Evolutionary conservation across 2,888 invertebrate species (phyloP).

Genomic region (Zonitis immaculata): DNA sequence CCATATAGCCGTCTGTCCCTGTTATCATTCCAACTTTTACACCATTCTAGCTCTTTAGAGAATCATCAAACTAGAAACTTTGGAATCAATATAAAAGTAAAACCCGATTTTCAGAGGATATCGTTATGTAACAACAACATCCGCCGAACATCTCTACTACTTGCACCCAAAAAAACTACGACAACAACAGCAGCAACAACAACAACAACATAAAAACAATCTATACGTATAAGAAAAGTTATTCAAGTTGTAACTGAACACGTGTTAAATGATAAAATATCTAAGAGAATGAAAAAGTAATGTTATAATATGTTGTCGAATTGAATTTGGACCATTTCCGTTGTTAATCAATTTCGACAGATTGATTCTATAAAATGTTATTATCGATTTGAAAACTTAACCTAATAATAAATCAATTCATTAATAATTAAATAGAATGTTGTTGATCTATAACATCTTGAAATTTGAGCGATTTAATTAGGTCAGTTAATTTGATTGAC

Average conservation of each 20-base stretch:
- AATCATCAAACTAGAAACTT: constrained; percentile 46
- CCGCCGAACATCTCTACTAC: constrained; percentile 10
- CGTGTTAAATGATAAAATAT: constrained; percentile 11
- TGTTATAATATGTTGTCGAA: too few species aligned
- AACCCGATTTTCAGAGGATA: background rate
- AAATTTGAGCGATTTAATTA: too few species aligned
- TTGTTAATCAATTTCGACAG: too few species aligned
- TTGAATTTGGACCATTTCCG: too few species aligned
- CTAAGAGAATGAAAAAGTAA: background rate
- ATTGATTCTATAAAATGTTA: too few species aligned
- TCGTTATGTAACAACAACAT: background rate
- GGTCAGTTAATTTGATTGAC: too few species aligned
- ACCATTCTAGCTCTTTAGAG: constrained; percentile 46
- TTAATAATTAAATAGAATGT: too few species aligned
- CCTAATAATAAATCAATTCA: too few species aligned
- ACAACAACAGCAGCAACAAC: background rate
- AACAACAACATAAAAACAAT: constrained; percentile 10
- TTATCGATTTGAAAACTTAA: too few species aligned
- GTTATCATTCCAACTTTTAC: constrained; percentile 46
- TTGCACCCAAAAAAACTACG: constrained; percentile 8
- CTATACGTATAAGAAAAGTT: constrained; percentile 19
- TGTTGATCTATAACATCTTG: too few species aligned
- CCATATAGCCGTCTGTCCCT: constrained; percentile 29
- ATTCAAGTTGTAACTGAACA: constrained; percentile 15
- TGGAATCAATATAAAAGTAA: constrained; percentile 40